Evolutionary conservation across 2,113 vertebrate species (phyloP), one percentile per base, ranked within the genome.

Genomic region (Periophthalmus modestus): DNA sequence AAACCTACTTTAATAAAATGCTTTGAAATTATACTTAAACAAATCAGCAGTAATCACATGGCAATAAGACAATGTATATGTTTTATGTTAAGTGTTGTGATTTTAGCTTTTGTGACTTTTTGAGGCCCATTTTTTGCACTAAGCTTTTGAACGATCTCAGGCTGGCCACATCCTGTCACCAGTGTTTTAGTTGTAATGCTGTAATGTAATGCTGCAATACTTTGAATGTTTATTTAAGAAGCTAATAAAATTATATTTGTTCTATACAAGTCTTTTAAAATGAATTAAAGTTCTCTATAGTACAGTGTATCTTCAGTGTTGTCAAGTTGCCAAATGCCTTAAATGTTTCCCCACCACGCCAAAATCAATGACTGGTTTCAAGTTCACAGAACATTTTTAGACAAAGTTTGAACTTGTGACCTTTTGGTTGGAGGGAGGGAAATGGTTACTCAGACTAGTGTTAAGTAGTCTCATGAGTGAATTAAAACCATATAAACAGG

Each of bases 211-310:
- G 66, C 69, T 52, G 46, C 73, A 74, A 14, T 43, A 65, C 61
- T 65, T 43, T 69, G 72, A 89, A 87, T 89, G 82, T 89, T 74
- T 88, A 88, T 89, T 90, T 89, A 82, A 84, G 52, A 69, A 73
- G 66, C 52, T 23, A 78, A 74, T 61, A 34, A 73, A 76, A 63
- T 47, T 36, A 7, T 48, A 19, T 9, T 61, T 23, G 68, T 79
- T 43, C 66, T 66, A 52, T 19, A 21, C 5, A 10, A 43, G 39
- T 43, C 39, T 10, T 10, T 10, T 43, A 11, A 10, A 11, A 9
- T 43, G 7, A 10, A 10, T 43, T 43, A 43, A 43, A 43, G 39
- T 43, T 43, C 39, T 39, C 36, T 39, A 9, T 5, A 39, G 36
- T 39, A 7, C 5, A 9, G 36, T 39, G 36, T 5, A 39, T 39